Evolutionary conservation across 2,888 invertebrate species (phyloP), one percentile per base, ranked within the genome.

Genomic region (Mythimna pallens): DNA sequence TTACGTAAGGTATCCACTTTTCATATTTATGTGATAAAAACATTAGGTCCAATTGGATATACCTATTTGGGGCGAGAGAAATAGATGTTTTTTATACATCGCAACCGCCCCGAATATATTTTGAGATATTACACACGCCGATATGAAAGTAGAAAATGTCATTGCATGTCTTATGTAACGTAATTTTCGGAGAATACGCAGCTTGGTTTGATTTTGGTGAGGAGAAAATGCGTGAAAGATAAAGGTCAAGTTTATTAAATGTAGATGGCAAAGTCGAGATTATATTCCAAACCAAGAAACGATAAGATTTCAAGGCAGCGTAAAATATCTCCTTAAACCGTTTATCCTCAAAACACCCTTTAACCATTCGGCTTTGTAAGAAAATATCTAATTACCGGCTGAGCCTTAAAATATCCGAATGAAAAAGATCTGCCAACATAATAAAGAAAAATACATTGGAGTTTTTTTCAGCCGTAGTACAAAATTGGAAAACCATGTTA

Each of bases 21-120:
- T 83, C 86, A 85, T 85, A 81, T 84, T 86, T 84, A 81, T 86
- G 87, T 85, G 84, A 85, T 85, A 83, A 86, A 86, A 85, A 87
- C 85, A 85, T 85, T 85, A 81, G 83, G 81, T 74, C 81, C 86
- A 85, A 86, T 85, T 83, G 85, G 85, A 83, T 85, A 79, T 83
- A 73, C 75, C 75, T 77, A 84, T 84, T 84, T 85, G 75, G 75
- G 73, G 79, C 64, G 78, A 63, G 73, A 83, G 69, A 61, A 79
- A 84, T 85, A 78, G 54, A 78, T 76, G 79, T 86, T 78, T 85
- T 47, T 82, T 84, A 82, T 76, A 65, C 65, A 77, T 73, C 58
- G 52, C 67, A 59, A 65, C 67, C 66, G 68, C 63, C 58, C 47
- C 50, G 65, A 81, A 79, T 70, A 70, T 84, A 66, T 80, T 86